Evolutionary conservation across 2,888 invertebrate genomes (phyloP).

Genomic region (Diadegma fenestrale): DNA sequence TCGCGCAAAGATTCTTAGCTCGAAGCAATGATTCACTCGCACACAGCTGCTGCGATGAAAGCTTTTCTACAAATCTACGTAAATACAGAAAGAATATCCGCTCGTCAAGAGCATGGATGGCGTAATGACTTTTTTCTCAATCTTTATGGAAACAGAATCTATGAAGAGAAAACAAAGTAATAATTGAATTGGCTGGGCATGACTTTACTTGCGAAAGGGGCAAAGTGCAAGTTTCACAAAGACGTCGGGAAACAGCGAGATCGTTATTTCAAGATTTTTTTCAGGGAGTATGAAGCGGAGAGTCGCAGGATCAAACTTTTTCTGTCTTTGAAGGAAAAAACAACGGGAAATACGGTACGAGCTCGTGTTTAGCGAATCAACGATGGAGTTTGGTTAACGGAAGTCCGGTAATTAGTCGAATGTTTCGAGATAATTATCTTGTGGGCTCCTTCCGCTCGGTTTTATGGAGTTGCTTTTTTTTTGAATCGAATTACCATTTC

Average conservation of each 20-base stretch:
- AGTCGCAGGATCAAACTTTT: not conserved
- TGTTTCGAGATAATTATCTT: not conserved
- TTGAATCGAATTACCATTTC: constrained; percentile 8
- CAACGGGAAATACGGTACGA: not conserved
- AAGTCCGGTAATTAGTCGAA: not conserved
- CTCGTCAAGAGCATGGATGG: not conserved
- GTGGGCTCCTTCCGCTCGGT: not conserved
- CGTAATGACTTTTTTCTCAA: constrained; percentile 16
- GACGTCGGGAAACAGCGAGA: not conserved
- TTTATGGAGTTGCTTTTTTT: not conserved
- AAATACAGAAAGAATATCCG: constrained; percentile 36
- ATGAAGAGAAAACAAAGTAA: constrained; percentile 32
- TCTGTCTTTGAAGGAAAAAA: not conserved
- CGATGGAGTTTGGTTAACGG: not conserved
- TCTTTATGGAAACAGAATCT: not conserved
- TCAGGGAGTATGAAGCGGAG: not conserved
- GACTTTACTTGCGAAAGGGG: not conserved
- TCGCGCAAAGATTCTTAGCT: constrained; percentile 53
- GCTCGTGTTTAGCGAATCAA: not conserved
- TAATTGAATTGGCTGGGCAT: constrained; percentile 12
- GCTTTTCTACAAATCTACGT: constrained; percentile 33
- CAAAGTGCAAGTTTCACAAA: not conserved
- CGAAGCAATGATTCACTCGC: constrained; percentile 41
- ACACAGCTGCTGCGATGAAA: constrained; percentile 43
- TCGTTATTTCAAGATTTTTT: constrained; percentile 25